A percentile compares a stretch with the other conserved stretches of the same genome.
These are phyloP conservation scores for Meloe dianella DNA, from an alignment of 2,888 invertebrate genomes.

Conservation along the genomic window DNA sequence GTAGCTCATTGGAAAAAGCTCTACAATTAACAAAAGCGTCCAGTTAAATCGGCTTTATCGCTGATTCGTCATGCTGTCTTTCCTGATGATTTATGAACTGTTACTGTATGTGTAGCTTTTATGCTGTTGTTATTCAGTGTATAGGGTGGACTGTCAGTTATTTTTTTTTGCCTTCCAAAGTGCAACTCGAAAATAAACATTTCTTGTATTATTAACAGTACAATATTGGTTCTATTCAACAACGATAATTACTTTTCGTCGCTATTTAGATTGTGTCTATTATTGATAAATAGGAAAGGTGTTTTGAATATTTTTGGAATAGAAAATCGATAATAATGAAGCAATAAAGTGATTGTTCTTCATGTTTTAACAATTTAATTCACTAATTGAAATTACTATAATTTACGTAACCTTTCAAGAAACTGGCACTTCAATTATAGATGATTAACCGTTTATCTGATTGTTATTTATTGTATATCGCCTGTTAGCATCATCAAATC, in stretches of 20 bases:
- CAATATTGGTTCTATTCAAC: constrained; percentile 35
- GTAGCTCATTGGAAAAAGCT: constrained; percentile 5
- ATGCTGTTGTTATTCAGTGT: constrained; percentile 54
- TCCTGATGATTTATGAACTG: constrained; percentile 55
- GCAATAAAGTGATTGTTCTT: background rate
- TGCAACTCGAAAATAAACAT: constrained; percentile 57
- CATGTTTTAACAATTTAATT: constrained; percentile 20
- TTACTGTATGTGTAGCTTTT: constrained; percentile 43
- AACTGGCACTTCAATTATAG: constrained; percentile 31
- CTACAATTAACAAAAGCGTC: background rate
- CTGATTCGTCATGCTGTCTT: constrained; percentile 55
- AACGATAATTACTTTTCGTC: constrained; percentile 38
- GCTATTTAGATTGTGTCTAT: constrained; percentile 25
- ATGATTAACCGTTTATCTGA: constrained; percentile 31
- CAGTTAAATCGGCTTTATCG: constrained; percentile 50
- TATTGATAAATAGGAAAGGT: constrained; percentile 1
- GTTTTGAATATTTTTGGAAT: background rate
- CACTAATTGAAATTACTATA: background rate
- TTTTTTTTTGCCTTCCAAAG: constrained; percentile 28
- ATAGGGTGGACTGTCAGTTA: constrained; percentile 52
- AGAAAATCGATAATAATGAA: background rate
- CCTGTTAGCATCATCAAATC: constrained; percentile 28
- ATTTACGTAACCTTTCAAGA: constrained; percentile 24
- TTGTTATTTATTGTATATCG: constrained; percentile 28
- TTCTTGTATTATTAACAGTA: constrained; percentile 42